Conservation (phyloP, 2,888 invertebrate species). For the Ceriagrion tenellum region DNA sequence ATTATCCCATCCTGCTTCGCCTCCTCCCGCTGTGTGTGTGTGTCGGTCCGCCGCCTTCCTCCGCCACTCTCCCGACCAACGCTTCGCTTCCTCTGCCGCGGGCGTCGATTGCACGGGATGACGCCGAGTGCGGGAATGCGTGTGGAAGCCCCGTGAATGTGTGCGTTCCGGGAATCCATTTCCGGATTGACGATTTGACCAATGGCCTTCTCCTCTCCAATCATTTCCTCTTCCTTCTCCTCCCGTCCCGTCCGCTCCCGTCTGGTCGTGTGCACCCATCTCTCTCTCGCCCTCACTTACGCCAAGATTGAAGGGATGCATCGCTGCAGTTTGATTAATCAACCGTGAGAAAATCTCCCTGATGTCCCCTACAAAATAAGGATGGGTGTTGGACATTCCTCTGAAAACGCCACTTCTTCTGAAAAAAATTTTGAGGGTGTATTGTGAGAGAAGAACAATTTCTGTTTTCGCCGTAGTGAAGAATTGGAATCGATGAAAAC, state of each 20-base stretch:
- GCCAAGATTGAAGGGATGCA: neutral
- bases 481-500: too few relatives aligned
- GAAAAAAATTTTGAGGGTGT: too few relatives aligned
- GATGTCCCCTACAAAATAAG: neutral
- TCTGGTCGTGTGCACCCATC: neutral
- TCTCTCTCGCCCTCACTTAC: neutral
- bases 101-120: neutral
- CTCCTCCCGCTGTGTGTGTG: too few relatives aligned
- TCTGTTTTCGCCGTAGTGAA: too few relatives aligned
- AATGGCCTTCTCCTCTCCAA: slow-evolving; percentile 27
- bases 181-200: slow-evolving; percentile 59
- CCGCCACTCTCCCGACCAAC: neutral
- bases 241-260: neutral
- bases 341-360: neutral
- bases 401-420: too few relatives aligned
- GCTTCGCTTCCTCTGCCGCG: neutral
- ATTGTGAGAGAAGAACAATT: too few relatives aligned
- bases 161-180: slow-evolving; percentile 41
- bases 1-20: neutral
- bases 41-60: neutral
- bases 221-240: neutral
- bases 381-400: neutral
- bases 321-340: neutral
- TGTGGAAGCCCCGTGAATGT: slow-evolving; percentile 9
- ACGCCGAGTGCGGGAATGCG: neutral